Percentiles rank a stretch among this genome's conserved stretches.
Evolutionary conservation across 2,888 invertebrate species (phyloP).

Genomic region (Agrenia bidenticulata): DNA sequence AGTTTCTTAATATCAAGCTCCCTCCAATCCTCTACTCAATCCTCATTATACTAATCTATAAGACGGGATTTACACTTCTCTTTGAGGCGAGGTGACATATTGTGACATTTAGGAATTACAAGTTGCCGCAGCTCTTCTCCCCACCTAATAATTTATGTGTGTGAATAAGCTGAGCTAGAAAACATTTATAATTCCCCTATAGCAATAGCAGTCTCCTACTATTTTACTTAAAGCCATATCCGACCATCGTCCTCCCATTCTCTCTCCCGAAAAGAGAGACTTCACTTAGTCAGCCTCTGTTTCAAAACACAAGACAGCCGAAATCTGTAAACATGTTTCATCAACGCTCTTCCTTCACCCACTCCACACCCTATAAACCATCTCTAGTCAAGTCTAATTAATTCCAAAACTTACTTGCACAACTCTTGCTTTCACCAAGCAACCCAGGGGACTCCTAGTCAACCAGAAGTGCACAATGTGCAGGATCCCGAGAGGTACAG

Average conservation of each 20-base stretch:
- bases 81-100: slow-evolving; percentile 13
- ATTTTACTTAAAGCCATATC: neutral
- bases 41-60: no score
- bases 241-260: neutral
- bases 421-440: slow-evolving; percentile 10
- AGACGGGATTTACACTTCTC: no score
- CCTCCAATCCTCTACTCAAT: no score
- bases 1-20: no score
- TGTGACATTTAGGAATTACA: slow-evolving; percentile 18
- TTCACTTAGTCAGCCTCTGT: slow-evolving; percentile 4
- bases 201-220: neutral
- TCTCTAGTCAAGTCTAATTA: slow-evolving; percentile 7
- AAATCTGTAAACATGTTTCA: slow-evolving; percentile 16
- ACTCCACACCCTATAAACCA: slow-evolving; percentile 5
- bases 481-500: neutral
- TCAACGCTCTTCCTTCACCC: slow-evolving; percentile 10
- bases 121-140: slow-evolving; percentile 11
- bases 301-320: slow-evolving; percentile 6
- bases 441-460: neutral
- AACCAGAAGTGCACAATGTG: neutral
- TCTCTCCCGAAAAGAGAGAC: no score
- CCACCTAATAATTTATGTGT: slow-evolving; percentile 19
- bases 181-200: neutral
- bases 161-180: no score
- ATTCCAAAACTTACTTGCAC: slow-evolving; percentile 9